phyloP scores from a whole-genome alignment of 2,888 invertebrate genomes.

The Sepioteuthis lessoniana region DNA sequence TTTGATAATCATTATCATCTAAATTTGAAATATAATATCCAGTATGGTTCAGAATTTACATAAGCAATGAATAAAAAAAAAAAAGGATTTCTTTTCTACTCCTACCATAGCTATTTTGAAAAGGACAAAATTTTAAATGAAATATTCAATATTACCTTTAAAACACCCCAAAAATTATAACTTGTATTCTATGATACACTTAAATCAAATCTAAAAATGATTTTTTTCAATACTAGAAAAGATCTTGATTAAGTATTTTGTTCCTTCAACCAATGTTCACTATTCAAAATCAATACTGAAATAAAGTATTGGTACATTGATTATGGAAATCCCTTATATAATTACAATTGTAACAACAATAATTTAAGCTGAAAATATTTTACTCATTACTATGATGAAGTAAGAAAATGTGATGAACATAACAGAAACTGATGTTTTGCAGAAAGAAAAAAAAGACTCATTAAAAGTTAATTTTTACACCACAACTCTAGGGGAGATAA shows the following conservation, averaged over 20 bases:
- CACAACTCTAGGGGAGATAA: background rate
- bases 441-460: background rate
- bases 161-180: background rate
- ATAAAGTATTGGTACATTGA: background rate
- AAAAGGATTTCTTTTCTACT: background rate
- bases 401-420: background rate
- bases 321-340: background rate
- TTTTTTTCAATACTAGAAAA: background rate
- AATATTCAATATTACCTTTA: no score
- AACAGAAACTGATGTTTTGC: background rate
- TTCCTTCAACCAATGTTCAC: background rate
- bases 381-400: background rate
- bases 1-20: background rate
- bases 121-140: background rate
- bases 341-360: background rate
- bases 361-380: background rate
- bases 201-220: background rate
- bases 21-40: background rate
- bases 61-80: background rate
- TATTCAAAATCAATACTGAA: background rate
- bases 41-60: background rate
- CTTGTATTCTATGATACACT: background rate
- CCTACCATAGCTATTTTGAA: background rate
- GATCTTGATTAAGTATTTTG: background rate
- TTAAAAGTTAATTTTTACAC: background rate